Evolutionary conservation across 2,113 vertebrate genomes (phyloP).

Genomic region (Dipodomys merriami): DNA sequence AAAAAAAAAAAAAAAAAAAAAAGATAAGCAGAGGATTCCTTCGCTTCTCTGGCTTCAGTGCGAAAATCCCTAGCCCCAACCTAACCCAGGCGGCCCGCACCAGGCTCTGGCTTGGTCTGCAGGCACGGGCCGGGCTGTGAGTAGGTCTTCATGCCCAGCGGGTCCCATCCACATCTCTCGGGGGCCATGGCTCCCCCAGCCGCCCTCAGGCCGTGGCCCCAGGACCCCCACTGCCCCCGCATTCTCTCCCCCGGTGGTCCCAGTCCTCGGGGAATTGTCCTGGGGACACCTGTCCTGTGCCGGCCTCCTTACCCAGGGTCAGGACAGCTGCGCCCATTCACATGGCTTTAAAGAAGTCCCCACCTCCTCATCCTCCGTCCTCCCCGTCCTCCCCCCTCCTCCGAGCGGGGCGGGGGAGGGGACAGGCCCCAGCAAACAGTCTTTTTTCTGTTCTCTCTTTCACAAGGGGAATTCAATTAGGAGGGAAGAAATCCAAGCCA

Average conservation of each 20-base stretch:
- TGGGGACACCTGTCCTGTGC: conserved; percentile 23
- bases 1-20: no score
- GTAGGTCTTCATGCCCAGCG: neutral
- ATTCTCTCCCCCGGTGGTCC: neutral
- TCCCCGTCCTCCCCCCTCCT: neutral
- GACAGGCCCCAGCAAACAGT: conserved; percentile 11
- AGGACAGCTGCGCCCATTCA: neutral
- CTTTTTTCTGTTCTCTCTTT: conserved; percentile 69
- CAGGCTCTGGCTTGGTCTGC: neutral
- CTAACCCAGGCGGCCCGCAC: neutral
- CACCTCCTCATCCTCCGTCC: no score
- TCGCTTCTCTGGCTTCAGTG: neutral
- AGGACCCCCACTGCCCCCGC: neutral
- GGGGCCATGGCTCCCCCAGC: no score
- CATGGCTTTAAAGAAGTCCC: conserved; percentile 11
- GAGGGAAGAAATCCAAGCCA: conserved; percentile 27
- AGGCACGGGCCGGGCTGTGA: neutral
- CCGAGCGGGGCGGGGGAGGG: neutral
- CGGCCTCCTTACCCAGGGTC: neutral
- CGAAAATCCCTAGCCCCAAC: neutral
- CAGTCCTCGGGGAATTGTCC: neutral
- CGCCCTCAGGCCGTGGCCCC: neutral
- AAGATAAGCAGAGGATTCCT: neutral
- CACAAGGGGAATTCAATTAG: conserved; percentile 59
- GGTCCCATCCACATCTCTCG: no score